Evolutionary conservation across 2,113 vertebrate species (phyloP).

Genomic region (Amphiprion percula): DNA sequence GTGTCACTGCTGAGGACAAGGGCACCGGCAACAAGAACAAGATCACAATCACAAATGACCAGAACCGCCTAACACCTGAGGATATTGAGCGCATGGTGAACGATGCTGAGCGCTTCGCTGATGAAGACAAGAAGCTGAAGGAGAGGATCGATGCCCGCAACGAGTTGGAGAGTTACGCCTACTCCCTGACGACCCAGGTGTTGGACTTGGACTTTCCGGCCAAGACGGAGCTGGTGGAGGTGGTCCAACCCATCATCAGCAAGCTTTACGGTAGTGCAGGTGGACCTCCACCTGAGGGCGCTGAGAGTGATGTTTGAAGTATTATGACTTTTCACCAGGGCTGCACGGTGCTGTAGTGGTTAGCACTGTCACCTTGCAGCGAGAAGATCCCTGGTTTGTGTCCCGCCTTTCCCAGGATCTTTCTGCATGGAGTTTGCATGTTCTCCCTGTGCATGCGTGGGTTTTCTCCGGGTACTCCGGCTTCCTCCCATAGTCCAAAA

Average conservation of each 20-base stretch:
- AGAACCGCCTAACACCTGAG: conserved; percentile 94
- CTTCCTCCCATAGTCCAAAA: too few species aligned
- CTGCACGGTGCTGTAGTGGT: too few species aligned
- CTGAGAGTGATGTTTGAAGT: conserved; percentile 73
- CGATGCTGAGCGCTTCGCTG: conserved; percentile 95
- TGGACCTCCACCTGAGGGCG: conserved; percentile 86
- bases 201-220: conserved; percentile 89
- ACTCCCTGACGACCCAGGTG: conserved; percentile 97
- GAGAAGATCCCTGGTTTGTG: too few species aligned
- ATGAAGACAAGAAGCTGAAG: conserved; percentile 96
- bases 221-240: conserved; percentile 95
- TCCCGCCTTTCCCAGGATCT: too few species aligned
- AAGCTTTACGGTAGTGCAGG: conserved; percentile 94
- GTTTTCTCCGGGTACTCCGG: too few species aligned
- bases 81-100: conserved; percentile 97
- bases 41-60: conserved; percentile 98
- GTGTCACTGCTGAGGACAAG: conserved; percentile 96
- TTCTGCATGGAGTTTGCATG: too few species aligned
- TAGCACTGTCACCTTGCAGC: too few species aligned
- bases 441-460: too few species aligned
- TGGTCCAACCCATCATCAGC: conserved; percentile 96
- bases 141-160: conserved; percentile 95
- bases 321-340: too few species aligned
- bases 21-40: conserved; percentile 99
- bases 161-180: conserved; percentile 96